These are phyloP conservation scores for Serinus canaria DNA, from an alignment of 2,113 vertebrate genomes.

Conservation along the genomic window DNA sequence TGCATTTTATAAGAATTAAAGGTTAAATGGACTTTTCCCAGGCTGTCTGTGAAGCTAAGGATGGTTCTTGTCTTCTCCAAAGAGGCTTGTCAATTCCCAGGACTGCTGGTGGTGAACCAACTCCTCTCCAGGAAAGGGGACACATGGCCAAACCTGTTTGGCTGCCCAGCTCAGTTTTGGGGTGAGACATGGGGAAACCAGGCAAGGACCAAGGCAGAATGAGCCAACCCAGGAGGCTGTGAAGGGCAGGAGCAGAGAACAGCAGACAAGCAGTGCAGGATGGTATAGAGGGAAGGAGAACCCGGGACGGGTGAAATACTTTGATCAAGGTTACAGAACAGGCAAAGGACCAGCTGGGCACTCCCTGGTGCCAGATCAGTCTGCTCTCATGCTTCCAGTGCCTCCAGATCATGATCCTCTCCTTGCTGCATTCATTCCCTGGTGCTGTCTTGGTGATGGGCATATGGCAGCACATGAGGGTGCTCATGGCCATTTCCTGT, in stretches of 20 bases:
- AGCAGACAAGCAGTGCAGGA: not conserved
- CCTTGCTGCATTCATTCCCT: not conserved
- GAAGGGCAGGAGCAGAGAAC: not conserved
- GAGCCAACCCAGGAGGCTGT: rapidly evolving
- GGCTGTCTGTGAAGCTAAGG: not conserved
- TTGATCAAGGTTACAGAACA: not conserved
- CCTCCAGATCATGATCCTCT: rapidly evolving
- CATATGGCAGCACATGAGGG: rapidly evolving
- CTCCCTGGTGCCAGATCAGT: not conserved
- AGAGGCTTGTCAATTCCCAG: not conserved
- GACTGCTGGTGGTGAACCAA: not conserved
- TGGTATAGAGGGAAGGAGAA: not conserved
- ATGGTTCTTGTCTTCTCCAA: not conserved
- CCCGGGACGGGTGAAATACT: not conserved
- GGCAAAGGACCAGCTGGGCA: not conserved
- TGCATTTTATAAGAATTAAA: not conserved
- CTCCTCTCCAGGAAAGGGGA: not conserved
- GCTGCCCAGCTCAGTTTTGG: not conserved
- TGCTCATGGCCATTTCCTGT: rapidly evolving
- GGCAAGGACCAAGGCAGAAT: rapidly evolving
- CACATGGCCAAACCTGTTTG: not conserved
- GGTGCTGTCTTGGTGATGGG: not conserved
- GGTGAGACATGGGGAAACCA: not conserved
- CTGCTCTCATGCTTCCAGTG: not conserved
- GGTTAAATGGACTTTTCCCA: not conserved